These are phyloP conservation scores for Ichneumoninae sp. DNA, from an alignment of 2,888 invertebrate species.

Conservation along the genomic window DNA sequence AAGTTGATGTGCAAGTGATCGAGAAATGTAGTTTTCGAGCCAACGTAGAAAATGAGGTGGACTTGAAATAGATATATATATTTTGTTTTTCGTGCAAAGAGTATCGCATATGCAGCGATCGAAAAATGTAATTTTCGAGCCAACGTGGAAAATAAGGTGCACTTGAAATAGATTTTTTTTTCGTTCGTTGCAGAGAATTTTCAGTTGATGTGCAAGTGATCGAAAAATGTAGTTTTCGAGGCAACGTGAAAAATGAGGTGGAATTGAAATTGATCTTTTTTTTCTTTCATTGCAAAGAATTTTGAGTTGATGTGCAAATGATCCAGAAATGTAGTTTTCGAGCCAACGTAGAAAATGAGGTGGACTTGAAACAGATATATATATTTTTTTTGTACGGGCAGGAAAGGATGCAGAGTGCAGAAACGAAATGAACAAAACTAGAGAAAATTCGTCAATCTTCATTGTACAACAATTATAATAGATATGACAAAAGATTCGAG, in stretches of 20 bases:
- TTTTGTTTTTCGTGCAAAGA: background rate
- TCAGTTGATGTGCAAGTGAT: too few species aligned
- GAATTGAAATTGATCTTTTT: too few species aligned
- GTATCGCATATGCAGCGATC: background rate
- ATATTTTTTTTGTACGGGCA: background rate
- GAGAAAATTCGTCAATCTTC: conserved; percentile 22
- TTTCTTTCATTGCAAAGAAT: too few species aligned
- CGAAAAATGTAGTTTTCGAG: too few species aligned
- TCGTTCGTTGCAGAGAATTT: too few species aligned
- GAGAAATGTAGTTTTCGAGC: background rate
- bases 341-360: too few species aligned
- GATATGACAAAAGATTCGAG: conserved; percentile 46
- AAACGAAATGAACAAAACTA: conserved; percentile 26
- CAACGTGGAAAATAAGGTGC: too few species aligned
- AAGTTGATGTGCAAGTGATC: background rate
- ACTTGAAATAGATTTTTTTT: background rate
- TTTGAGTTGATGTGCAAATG: too few species aligned
- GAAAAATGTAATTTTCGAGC: too few species aligned
- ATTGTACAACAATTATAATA: conserved; percentile 32
- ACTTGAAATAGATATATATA: background rate
- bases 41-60: background rate
- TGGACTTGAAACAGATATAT: background rate
- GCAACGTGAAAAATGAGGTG: too few species aligned
- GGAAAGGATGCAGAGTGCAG: conserved; percentile 36
- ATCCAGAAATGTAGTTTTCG: background rate